Evolutionary conservation across 1,140 invertebrate species (phyloP).

Genomic region (Cyphomyrmex costatus): DNA sequence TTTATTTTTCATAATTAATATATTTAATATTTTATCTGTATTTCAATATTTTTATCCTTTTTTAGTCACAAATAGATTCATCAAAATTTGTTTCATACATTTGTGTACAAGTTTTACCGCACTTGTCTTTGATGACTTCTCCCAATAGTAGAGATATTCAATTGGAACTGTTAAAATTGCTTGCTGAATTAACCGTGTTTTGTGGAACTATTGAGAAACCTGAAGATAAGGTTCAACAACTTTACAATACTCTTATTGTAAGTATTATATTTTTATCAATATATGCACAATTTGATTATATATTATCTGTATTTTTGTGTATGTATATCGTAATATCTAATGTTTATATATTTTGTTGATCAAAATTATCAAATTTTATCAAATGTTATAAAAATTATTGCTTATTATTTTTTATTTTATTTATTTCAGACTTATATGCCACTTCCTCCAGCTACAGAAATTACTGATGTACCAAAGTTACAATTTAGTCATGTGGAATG

Average conservation of each 20-base stretch:
- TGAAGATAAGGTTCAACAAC: conserved; percentile 91
- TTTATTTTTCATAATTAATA: not conserved
- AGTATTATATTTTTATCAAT: conserved; percentile 80
- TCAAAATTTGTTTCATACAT: conserved; percentile 95
- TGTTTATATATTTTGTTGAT: not conserved
- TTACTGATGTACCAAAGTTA: conserved; percentile 90
- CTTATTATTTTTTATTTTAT: conserved; percentile 39
- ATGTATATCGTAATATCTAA: not conserved
- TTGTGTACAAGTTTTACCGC: conserved; percentile 94
- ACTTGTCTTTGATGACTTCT: conserved; percentile 87
- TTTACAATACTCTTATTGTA: conserved; percentile 94
- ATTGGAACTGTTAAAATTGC: conserved; percentile 94
- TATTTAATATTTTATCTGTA: conserved; percentile 11
- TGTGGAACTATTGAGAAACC: conserved; percentile 92
- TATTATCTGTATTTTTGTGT: not conserved
- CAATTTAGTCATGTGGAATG: conserved; percentile 98
- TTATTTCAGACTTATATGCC: conserved; percentile 91
- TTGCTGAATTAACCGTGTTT: conserved; percentile 94
- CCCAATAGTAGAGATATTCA: conserved; percentile 91
- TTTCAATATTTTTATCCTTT: conserved; percentile 79
- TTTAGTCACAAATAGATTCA: conserved; percentile 95
- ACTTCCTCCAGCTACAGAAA: conserved; percentile 91
- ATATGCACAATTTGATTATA: conserved; percentile 23
- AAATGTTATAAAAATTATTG: not conserved
- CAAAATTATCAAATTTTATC: not conserved